A percentile compares a stretch with the other conserved stretches of the same genome.
Conservation (phyloP, 2,797 vertebrate genomes). For the Phoeniculus purpureus region DNA sequence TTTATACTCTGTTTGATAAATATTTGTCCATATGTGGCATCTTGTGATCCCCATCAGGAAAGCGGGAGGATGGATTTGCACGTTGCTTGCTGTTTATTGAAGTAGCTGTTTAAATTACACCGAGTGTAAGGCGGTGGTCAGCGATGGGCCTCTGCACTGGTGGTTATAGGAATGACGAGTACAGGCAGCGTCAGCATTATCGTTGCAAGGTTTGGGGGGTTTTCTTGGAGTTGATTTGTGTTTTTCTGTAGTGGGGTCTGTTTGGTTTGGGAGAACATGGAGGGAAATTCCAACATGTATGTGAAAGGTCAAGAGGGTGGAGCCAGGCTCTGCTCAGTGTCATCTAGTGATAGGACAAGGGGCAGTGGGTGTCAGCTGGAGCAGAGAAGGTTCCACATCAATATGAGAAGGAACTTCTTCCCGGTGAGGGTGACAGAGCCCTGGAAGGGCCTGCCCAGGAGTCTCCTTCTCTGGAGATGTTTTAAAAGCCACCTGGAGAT, state of each 20-base stretch:
- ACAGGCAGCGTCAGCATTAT: neutral
- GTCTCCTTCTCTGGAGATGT: too few species aligned
- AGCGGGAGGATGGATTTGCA: conserved; percentile 57
- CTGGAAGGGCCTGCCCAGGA: too few species aligned
- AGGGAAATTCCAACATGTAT: neutral
- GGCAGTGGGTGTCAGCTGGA: too few species aligned
- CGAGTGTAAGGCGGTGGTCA: neutral
- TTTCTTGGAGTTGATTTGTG: neutral
- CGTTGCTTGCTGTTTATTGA: conserved; percentile 52
- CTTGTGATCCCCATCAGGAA: conserved; percentile 49
- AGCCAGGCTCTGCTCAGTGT: too few species aligned
- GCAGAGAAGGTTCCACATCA: too few species aligned
- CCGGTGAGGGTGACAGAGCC: too few species aligned
- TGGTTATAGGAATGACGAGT: neutral
- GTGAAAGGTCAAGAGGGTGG: too few species aligned
- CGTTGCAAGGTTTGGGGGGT: neutral
- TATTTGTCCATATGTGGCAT: conserved; percentile 49
- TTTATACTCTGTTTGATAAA: conserved; percentile 57
- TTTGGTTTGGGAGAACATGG: neutral
- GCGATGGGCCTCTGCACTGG: neutral
- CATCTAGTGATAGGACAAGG: too few species aligned
- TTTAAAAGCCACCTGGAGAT: too few species aligned
- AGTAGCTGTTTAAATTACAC: neutral
- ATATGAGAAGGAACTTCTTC: too few species aligned
- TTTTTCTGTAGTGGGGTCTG: neutral